These are phyloP conservation scores for Disparrhopalites patrizii DNA, from an alignment of 2,888 invertebrate genomes.

Conservation along the genomic window DNA sequence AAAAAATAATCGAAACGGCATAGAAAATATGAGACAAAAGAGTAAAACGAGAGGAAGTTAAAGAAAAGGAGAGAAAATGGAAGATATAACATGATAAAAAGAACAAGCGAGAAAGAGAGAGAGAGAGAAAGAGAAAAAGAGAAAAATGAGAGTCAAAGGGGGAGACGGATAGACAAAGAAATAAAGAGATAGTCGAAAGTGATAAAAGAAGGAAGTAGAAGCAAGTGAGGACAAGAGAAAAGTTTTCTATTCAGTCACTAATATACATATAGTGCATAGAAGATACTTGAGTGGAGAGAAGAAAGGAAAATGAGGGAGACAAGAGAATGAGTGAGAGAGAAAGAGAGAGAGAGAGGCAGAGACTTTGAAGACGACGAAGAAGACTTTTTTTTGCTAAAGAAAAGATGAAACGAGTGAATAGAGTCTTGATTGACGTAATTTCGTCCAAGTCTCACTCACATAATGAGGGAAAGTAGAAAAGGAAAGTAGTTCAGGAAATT, in stretches of 20 bases:
- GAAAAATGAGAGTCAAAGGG: conserved; percentile 11
- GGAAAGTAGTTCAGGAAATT: conserved; percentile 49
- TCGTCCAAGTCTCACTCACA: conserved; percentile 46
- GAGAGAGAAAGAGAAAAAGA: neutral
- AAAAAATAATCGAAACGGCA: no score
- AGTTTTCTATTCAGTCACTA: no score
- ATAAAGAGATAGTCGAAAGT: conserved; percentile 17
- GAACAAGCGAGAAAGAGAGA: neutral
- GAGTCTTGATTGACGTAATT: conserved; percentile 49
- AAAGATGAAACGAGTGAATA: conserved; percentile 40
- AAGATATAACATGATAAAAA: no score
- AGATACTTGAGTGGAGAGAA: neutral
- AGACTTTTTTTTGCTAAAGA: neutral
- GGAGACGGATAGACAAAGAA: conserved; percentile 6
- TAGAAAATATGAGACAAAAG: no score
- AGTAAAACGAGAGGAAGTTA: no score
- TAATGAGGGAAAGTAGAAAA: conserved; percentile 41
- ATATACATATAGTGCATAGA: no score
- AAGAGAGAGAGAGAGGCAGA: conserved; percentile 1
- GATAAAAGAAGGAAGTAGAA: conserved; percentile 13
- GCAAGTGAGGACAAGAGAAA: conserved; percentile 7
- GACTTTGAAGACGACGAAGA: neutral
- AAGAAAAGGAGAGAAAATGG: no score
- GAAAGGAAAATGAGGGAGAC: neutral
- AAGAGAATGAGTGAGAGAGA: neutral